Base-by-base conservation (phyloP, 2,797 vertebrate species). In the Enteromius treurensis region DNA sequence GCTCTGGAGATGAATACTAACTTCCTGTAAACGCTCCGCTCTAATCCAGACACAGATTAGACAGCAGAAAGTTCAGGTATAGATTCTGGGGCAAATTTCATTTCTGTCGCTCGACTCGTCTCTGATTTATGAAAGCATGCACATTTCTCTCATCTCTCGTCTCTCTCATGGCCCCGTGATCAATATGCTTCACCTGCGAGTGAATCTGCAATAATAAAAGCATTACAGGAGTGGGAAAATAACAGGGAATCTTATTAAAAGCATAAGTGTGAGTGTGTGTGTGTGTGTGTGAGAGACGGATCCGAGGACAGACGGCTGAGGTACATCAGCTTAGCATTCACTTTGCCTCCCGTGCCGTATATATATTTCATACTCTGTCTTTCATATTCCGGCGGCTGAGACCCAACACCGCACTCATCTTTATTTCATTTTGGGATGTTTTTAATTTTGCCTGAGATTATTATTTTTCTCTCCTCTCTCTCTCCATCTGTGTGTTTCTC, bases 171-270 rank as follows among this genome's bases (percentile, higher is more conserved):
- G 83, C 80, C 90, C 91, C 82, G 88, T 92, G 93, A 95, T 95
- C 94, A 91, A 95, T 94, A 95, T 88, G 88, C 93, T 92, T 93
- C 92, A 91, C 88, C 76, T 84, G 91, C 89, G 90, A 91, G 90
- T 91, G 91, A 92, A 94, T 94, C 91, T 94, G 92, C 92, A 95
- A 95, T 95, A 94, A 94, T 91, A 95, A 95, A 94, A 90, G 93
- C 92, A 95, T 95, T 95, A 95, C 91, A 90, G 90, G 88, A 85
- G 76, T 89, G 83, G 87, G 87, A 91, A 91, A 92, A 93, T 91
- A 92, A 91, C 90, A 91, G 79, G 83, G 90, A 91, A 92, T 92
- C 89, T 90, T 93, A 93, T 94, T 94, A 94, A 93, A 94, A 92
- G 91, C 84, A 87, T 87, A 88, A 89, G 90, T 91, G 90, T 87